Conservation (phyloP, 2,888 invertebrate species). For the Axea sp. region DNA sequence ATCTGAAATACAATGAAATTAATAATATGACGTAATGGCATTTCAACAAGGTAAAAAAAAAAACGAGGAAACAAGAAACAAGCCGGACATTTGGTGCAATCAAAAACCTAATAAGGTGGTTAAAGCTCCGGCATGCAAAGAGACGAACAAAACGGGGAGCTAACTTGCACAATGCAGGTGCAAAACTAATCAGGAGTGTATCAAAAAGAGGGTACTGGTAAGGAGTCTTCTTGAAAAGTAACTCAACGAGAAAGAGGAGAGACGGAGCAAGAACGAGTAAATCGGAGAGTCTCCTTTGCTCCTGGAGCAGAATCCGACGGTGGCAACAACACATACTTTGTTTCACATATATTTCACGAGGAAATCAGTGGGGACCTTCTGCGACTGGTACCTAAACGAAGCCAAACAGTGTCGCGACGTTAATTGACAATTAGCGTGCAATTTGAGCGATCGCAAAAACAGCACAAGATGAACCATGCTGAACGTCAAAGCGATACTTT, state of each 20-base stretch:
- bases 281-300: neutral
- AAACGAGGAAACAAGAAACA: constrained; percentile 5
- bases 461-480: constrained; percentile 51
- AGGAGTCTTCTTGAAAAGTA: constrained; percentile 10
- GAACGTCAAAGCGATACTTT: constrained; percentile 60
- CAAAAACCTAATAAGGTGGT: constrained; percentile 40
- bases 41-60: no score
- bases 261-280: neutral
- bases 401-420: constrained; percentile 61
- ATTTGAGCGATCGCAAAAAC: constrained; percentile 57
- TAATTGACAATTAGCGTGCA: constrained; percentile 62
- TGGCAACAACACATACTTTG: constrained; percentile 40
- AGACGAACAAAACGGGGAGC: constrained; percentile 22
- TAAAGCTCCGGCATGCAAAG: constrained; percentile 29
- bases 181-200: constrained; percentile 49
- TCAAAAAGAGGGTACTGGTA: constrained; percentile 32
- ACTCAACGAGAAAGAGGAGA: neutral
- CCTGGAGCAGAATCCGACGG: constrained; percentile 17
- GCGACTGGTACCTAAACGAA: constrained; percentile 50
- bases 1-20: neutral
- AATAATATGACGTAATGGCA: constrained; percentile 25
- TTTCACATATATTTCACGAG: constrained; percentile 53
- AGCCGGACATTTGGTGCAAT: constrained; percentile 30
- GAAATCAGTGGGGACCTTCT: constrained; percentile 52
- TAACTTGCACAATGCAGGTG: constrained; percentile 40